phyloP scores from a whole-genome alignment of 2,888 invertebrate species.

The Machimus rusticus region DNA sequence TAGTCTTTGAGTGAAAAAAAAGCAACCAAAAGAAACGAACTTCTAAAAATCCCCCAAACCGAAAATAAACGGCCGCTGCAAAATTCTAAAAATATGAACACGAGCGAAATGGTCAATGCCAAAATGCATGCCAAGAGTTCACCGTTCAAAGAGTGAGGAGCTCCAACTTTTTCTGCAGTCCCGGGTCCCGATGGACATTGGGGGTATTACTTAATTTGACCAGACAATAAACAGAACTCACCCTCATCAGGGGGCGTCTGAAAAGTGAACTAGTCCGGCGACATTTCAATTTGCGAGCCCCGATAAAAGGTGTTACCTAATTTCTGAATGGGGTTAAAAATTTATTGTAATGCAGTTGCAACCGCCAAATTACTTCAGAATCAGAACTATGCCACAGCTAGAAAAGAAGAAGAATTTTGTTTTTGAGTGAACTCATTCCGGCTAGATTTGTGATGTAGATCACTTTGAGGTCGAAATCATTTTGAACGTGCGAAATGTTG shows the following conservation, averaged over 20 bases:
- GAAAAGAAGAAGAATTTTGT: not conserved
- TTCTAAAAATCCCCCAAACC: not conserved
- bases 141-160: not conserved
- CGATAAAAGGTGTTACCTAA: not conserved
- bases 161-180: not conserved
- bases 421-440: not conserved
- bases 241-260: not conserved
- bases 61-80: not conserved
- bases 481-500: slow-evolving; percentile 7
- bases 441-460: not conserved
- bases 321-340: not conserved
- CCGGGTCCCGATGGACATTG: not conserved
- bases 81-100: not conserved
- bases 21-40: not conserved
- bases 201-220: not conserved
- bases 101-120: slow-evolving; percentile 14
- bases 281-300: not conserved
- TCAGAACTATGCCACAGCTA: not conserved
- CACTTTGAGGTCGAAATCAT: slow-evolving; percentile 5
- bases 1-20: not conserved
- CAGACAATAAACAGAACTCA: not conserved
- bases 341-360: not conserved
- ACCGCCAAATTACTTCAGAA: not conserved
- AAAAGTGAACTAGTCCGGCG: not conserved
- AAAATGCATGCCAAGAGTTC: slow-evolving; percentile 14